These are phyloP conservation scores for Allolobophora icterica DNA, from an alignment of 2,888 invertebrate genomes.

Conservation along the genomic window DNA sequence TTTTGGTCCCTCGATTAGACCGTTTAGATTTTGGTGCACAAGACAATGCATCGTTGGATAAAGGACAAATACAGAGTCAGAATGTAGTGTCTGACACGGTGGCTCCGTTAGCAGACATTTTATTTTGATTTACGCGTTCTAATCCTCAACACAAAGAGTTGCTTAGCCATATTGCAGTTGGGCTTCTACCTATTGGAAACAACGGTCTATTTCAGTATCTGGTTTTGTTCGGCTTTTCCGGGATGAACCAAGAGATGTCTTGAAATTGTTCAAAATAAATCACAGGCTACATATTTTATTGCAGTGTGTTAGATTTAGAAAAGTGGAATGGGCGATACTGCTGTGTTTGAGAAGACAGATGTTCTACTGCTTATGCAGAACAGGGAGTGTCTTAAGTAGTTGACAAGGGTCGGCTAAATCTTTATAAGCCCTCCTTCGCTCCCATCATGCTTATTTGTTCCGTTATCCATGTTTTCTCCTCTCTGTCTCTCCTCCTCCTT, in stretches of 20 bases:
- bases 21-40: too few species aligned
- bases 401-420: too few species aligned
- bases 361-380: neutral
- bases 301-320: neutral
- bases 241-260: neutral
- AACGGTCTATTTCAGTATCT: neutral
- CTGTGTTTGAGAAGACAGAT: neutral
- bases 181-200: too few species aligned
- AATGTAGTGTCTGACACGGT: too few species aligned
- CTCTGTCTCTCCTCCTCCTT: neutral
- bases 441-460: neutral
- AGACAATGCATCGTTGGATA: too few species aligned
- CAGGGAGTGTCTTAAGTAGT: neutral
- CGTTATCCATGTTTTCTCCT: neutral
- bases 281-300: neutral
- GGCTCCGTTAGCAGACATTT: too few species aligned
- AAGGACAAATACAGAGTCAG: too few species aligned
- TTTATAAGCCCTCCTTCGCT: too few species aligned
- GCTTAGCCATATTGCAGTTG: too few species aligned
- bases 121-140: too few species aligned
- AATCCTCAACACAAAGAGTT: too few species aligned
- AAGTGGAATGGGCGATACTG: neutral
- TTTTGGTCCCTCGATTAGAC: too few species aligned
- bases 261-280: neutral
- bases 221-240: neutral